Conservation (phyloP, 1,140 invertebrate species). For the Holotrichia oblita region DNA sequence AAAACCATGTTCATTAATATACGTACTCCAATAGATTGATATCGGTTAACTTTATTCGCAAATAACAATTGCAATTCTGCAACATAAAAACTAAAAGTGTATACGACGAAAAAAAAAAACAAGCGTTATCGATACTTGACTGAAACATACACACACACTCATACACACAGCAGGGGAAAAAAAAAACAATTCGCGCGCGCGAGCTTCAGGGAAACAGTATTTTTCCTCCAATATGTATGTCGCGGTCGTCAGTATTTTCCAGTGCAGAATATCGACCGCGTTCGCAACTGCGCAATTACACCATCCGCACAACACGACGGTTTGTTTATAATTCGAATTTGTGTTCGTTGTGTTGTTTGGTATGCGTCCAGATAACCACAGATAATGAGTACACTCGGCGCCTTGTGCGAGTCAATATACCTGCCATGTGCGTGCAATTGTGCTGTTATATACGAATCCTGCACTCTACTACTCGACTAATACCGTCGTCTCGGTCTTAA, state of each 20-base stretch:
- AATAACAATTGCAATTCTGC: too few species aligned
- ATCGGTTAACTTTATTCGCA: too few species aligned
- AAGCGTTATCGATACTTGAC: too few species aligned
- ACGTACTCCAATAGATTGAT: too few species aligned
- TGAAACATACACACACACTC: too few species aligned
- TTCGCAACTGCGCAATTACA: conserved; percentile 34
- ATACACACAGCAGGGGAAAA: neutral
- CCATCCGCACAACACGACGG: conserved; percentile 18
- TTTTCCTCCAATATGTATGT: conserved; percentile 24
- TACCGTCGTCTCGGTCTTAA: conserved; percentile 8
- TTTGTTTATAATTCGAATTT: conserved; percentile 37
- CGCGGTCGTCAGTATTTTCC: conserved; percentile 6
- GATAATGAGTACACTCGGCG: conserved; percentile 34
- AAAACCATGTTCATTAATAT: too few species aligned
- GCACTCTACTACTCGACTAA: neutral
- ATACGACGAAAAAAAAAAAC: too few species aligned
- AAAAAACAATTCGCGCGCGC: conserved; percentile 28
- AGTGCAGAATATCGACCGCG: conserved; percentile 34
- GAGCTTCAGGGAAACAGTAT: conserved; percentile 8
- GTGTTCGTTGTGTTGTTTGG: conserved; percentile 31
- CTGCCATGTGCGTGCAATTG: conserved; percentile 23
- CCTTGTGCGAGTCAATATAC: conserved; percentile 20
- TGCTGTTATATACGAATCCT: neutral
- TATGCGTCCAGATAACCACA: conserved; percentile 29
- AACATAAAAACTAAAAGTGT: too few species aligned